Evolutionary conservation across 2,113 vertebrate species (phyloP).

Genomic region (Manacus vitellinus): DNA sequence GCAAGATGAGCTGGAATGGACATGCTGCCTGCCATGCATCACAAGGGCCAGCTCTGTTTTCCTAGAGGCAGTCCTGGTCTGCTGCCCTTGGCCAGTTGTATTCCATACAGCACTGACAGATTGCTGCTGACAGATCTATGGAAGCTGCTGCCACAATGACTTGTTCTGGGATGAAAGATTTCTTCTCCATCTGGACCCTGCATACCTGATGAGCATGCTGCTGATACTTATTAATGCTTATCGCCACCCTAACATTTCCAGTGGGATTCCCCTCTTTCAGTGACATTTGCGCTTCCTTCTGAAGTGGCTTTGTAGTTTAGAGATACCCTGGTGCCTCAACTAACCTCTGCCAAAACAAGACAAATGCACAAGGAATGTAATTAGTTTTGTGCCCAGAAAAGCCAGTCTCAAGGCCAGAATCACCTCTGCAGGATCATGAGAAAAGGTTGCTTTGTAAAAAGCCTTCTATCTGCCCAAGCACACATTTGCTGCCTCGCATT

Average conservation of each 20-base stretch:
- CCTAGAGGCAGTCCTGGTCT: neutral
- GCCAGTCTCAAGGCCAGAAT: neutral
- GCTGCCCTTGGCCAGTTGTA: neutral
- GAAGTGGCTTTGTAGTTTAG: neutral
- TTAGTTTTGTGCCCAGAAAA: neutral
- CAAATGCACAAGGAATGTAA: neutral
- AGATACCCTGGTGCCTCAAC: neutral
- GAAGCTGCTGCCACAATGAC: neutral
- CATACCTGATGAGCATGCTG: neutral
- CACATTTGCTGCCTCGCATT: neutral
- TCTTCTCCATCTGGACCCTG: neutral
- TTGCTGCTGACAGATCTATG: neutral
- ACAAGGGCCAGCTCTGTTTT: neutral
- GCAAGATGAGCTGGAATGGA: neutral
- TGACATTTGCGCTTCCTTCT: neutral
- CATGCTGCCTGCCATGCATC: neutral
- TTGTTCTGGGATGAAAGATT: neutral
- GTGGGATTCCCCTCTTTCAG: neutral
- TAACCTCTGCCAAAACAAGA: neutral
- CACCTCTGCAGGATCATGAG: fast-evolving
- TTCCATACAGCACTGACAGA: fast-evolving
- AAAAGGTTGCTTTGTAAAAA: neutral
- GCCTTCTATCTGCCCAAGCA: neutral
- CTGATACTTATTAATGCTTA: neutral
- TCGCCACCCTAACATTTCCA: neutral